Percentiles rank a stretch among this genome's conserved stretches.
These are phyloP conservation scores for Odontocolon sp. DNA, from an alignment of 2,888 invertebrate species.

Conservation along the genomic window DNA sequence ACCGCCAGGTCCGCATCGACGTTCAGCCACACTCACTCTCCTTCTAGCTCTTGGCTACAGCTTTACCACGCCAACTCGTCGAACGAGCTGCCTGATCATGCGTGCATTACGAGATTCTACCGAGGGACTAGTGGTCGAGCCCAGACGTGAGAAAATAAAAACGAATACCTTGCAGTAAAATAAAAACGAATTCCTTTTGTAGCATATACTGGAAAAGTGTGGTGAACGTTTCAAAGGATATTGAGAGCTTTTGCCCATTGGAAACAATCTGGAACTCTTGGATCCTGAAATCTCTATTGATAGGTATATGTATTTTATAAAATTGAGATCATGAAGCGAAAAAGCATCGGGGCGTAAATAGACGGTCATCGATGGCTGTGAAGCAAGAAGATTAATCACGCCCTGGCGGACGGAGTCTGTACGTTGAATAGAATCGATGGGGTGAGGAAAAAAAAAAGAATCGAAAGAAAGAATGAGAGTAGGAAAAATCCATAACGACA, in stretches of 20 bases:
- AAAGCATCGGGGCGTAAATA: neutral
- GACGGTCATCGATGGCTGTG: slow-evolving; percentile 16
- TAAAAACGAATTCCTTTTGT: slow-evolving; percentile 27
- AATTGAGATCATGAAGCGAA: too few species aligned
- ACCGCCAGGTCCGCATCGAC: slow-evolving; percentile 51
- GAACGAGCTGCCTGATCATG: slow-evolving; percentile 77
- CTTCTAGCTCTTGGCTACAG: slow-evolving; percentile 46
- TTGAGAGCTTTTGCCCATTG: neutral
- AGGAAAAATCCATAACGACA: slow-evolving; percentile 69
- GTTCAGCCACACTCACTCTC: slow-evolving; percentile 34
- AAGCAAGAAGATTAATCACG: slow-evolving; percentile 63
- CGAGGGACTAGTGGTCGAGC: slow-evolving; percentile 64
- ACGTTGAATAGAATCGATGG: slow-evolving; percentile 65
- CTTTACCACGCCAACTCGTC: slow-evolving; percentile 71
- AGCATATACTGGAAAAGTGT: neutral
- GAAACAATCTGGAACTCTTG: neutral
- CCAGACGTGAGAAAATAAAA: slow-evolving; percentile 31
- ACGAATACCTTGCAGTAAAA: slow-evolving; percentile 9
- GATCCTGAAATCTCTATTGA: too few species aligned
- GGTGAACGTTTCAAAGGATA: neutral
- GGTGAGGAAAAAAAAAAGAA: slow-evolving; percentile 37
- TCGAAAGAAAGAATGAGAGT: neutral
- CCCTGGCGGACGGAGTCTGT: slow-evolving; percentile 54
- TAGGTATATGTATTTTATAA: too few species aligned
- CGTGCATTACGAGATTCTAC: slow-evolving; percentile 77